Evolutionary conservation across 2,113 vertebrate species (phyloP), one percentile per base, ranked within the genome.

Genomic region (Stictonetta naevosa): DNA sequence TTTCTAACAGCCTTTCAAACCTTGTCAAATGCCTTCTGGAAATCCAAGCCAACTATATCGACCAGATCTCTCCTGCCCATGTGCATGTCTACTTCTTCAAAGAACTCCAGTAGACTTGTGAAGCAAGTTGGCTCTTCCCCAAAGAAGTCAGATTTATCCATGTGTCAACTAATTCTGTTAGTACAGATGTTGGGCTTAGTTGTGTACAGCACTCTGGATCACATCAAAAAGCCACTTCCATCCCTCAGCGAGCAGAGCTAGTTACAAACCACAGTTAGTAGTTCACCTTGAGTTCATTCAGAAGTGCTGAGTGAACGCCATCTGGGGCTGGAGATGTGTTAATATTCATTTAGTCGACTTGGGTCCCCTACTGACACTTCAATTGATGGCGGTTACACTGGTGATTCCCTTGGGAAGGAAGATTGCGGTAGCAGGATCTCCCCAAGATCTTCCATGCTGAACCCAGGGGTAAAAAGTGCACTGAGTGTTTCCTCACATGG

Each of bases 161-260:
- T 67, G 90, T 88, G 85, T 88, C 88, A 83, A 72, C 66, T 84
- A 25, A 79, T 88, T 85, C 83, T 96, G 86, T 74, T 76, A 63
- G 92, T 83, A 92, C 95, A 95, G 96, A 95, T 96, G 95, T 74
- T 92, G 59, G 40, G 5, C 82, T 90, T 44, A 62, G 85, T 84
- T 7, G 11, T 83, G 75, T 50, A 58, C 71, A 92, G 71, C 3
- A 5, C 83, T 93, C 85, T 97, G 95, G 63, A 88, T 92, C 67
- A 34, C 59, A 44, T 96, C 92, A 92, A 88, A 92, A 88, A 94
- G 88, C 83, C 86, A 40, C 88, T 93, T 97, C 75, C 79, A 88
- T 59, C 50, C 60, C 85, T 91, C 3, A 0, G 53, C 4, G 0
- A 77, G 64, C 79, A 52, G 75, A 53, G 84, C 55, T 74, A 84